Evolutionary conservation across 1,140 invertebrate species (phyloP), one percentile per base, ranked within the genome.

Genomic region (Phthorimaea operculella): DNA sequence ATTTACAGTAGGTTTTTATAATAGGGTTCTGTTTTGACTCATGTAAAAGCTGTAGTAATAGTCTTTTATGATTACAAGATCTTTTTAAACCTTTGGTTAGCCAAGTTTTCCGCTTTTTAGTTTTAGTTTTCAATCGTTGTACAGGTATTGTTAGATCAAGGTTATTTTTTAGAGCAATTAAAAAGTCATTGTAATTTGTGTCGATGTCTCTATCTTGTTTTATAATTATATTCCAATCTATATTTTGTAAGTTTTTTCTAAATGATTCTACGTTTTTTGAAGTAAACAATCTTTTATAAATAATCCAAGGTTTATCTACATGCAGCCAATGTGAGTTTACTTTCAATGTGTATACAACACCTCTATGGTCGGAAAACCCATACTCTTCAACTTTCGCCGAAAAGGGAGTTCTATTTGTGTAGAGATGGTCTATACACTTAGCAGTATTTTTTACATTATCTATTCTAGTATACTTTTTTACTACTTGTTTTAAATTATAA

Each of bases 281-380:
- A 15, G 21, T 52, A 34, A 52, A 52, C 1, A 4, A 15, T n/a
- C 51, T 52, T 52, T 34, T 34, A 33, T 14, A 17, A 11, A 17
- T 52, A 36, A 34, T 15, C 5, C 33, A n/a, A n/a, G 21, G 21
- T 28, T 28, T 28, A 28, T 28, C 14, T 52, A 16, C 36, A 10
- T 4, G 7, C 7, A 0, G n/a, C 9, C 15, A 11, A 21, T 33
- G 15, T 12, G 14, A 15, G 12, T 52, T 14, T 0, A 28, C 21
- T 15, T 39, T 14, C 9, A 39, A 36, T 9, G 5, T 33, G 14
- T 36, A 52, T 7, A 52, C 9, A 15, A 52, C n/a, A 10, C 12
- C 33, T 36, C 34, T 52, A 16, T 52, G 51, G 33, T 52, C 51
- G n/a, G 51, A 52, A 15, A 52, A 10, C 14, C 51, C 51, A 12